Evolutionary conservation across 2,797 vertebrate species (phyloP), one percentile per base, ranked within the genome.

Genomic region (Gambusia yucatana): DNA sequence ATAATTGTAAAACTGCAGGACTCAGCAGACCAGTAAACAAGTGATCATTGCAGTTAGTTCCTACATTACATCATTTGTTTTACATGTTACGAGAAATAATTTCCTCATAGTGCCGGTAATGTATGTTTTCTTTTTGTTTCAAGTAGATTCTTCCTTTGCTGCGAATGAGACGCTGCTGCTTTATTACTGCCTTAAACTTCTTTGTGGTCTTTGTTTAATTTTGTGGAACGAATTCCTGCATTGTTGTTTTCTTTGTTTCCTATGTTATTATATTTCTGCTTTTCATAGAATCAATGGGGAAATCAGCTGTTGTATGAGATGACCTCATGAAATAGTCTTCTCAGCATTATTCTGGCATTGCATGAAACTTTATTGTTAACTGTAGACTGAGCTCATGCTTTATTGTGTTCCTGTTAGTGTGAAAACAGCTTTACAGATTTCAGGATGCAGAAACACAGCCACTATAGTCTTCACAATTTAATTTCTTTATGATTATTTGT

Each of bases 81-180:
- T 13, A 65, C 10, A 41, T 14, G 14, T 6, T 75, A 46, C 36
- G 10, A 72, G 77, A 84, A 80, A 50, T 6, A 41, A 48, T 81
- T 41, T 33, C 43, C 16, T 84, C 48, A 43, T 44, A 1, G 0
- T 80, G 63, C 22, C 13, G 1, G 65, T 61, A 75, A 76, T 36
- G 16, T 13, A 2, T 39, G 3, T 75, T 73, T 76, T 48, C 6
- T 33, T 76, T 79, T 50, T 17, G 22, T 41, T 36, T 20, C 9
- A 20, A 1, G 0, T 22, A 3, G 9, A 39, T 69, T 10, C 20
- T 14, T 76, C 30, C 72, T 52, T 33, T 13, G 44, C 13, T 25
- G 8, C 52, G 11, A n/a, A 25, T 33, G 28, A 36, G 7, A 36
- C 3, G 3, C 41, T 72, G 50, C 72, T 73, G 33, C 17, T 30